Conservation (phyloP, 2,113 vertebrate genomes). For the Chaetodon trifascialis region DNA sequence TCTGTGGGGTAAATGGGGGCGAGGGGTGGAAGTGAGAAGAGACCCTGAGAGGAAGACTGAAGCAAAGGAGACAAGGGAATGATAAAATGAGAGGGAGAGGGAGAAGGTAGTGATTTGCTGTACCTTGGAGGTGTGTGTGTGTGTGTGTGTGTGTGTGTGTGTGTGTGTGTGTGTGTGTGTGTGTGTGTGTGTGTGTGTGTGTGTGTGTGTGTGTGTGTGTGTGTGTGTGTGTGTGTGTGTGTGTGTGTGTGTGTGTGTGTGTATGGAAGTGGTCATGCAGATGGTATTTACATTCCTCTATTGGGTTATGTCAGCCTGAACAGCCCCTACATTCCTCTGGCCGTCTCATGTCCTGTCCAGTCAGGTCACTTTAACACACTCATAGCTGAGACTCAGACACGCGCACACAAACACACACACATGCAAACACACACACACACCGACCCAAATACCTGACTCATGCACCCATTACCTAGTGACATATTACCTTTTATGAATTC, state of each 20-base stretch:
- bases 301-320: slow-evolving; percentile 68
- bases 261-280: slow-evolving; percentile 61
- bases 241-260: slow-evolving; percentile 26
- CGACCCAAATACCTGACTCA: slow-evolving; percentile 53
- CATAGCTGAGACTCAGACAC: background rate
- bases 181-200: slow-evolving; percentile 25
- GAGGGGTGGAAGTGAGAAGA: background rate
- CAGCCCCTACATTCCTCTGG: slow-evolving; percentile 59
- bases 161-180: slow-evolving; percentile 25
- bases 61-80: slow-evolving; percentile 22
- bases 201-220: slow-evolving; percentile 25
- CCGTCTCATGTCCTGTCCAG: slow-evolving; percentile 63
- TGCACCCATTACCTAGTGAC: slow-evolving; percentile 44
- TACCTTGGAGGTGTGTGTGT: slow-evolving; percentile 32
- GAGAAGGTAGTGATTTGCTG: slow-evolving; percentile 58
- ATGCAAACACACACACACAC: background rate
- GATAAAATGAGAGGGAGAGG: slow-evolving; percentile 60
- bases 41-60: slow-evolving; percentile 18
- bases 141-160: slow-evolving; percentile 25
- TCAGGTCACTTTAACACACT: slow-evolving; percentile 54
- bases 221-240: slow-evolving; percentile 26
- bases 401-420: background rate
- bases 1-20: slow-evolving; percentile 7
- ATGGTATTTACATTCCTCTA: slow-evolving; percentile 73
- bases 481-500: slow-evolving; percentile 51